phyloP scores from a whole-genome alignment of 2,888 invertebrate species.

The Toxonevra muliebris region DNA sequence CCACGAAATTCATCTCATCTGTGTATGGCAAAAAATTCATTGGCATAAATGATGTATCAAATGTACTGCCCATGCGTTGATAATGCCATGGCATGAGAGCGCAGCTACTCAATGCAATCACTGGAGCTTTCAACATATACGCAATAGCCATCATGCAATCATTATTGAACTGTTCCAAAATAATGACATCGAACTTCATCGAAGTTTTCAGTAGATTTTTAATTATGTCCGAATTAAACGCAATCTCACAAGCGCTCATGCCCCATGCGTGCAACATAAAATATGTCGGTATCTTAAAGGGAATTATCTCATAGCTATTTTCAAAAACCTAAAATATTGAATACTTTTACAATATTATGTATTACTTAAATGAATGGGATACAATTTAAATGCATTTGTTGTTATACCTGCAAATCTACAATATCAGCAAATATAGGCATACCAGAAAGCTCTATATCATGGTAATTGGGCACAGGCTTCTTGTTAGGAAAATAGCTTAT shows the following conservation, averaged over 20 bases:
- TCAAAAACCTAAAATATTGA: constrained; percentile 34
- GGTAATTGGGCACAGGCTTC: constrained; percentile 52
- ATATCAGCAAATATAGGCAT: constrained; percentile 50
- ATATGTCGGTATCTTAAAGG: constrained; percentile 51
- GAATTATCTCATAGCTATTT: constrained; percentile 37
- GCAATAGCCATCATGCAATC: constrained; percentile 75
- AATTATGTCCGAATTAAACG: constrained; percentile 51
- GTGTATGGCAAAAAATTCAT: constrained; percentile 66
- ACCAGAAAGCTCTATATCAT: constrained; percentile 51
- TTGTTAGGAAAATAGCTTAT: constrained; percentile 63
- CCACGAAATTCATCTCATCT: constrained; percentile 61
- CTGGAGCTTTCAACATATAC: constrained; percentile 70
- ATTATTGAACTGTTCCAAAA: constrained; percentile 75
- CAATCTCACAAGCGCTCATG: constrained; percentile 47
- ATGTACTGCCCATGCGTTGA: constrained; percentile 67
- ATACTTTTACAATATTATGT: too few relatives aligned
- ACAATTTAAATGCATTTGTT: not conserved
- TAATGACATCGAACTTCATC: constrained; percentile 71
- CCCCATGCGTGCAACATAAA: constrained; percentile 57
- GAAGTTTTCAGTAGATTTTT: constrained; percentile 41
- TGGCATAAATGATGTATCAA: constrained; percentile 68
- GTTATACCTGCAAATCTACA: constrained; percentile 51
- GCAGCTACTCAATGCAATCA: constrained; percentile 69
- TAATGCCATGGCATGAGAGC: constrained; percentile 70
- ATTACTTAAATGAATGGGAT: too few relatives aligned